A percentile compares a stretch with the other conserved stretches of the same genome.
Evolutionary conservation across 2,797 vertebrate genomes (phyloP).

Genomic region (Chelonia mydas): DNA sequence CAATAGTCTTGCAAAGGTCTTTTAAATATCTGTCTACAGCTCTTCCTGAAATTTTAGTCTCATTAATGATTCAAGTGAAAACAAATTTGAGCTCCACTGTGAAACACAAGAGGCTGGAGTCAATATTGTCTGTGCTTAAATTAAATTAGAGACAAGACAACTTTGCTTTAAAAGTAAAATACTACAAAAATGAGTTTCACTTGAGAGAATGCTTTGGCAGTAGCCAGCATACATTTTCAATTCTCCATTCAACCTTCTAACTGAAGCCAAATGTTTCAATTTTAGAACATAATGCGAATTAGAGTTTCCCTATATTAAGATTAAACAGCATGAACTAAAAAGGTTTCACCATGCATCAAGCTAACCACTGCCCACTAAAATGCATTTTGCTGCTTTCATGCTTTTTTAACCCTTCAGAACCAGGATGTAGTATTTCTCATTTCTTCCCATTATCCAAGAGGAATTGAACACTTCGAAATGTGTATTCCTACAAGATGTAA

Average conservation of each 20-base stretch:
- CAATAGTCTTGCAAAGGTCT: neutral
- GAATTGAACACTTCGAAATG: slow-evolving; percentile 26
- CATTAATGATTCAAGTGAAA: neutral
- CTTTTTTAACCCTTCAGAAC: slow-evolving; percentile 88
- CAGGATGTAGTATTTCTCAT: slow-evolving; percentile 55
- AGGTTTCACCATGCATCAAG: slow-evolving; percentile 84
- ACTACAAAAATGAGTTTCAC: neutral
- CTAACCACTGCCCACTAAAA: slow-evolving; percentile 81
- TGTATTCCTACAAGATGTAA: slow-evolving; percentile 28
- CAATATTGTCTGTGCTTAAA: neutral
- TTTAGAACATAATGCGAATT: slow-evolving; percentile 44
- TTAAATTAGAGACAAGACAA: neutral
- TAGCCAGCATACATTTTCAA: neutral
- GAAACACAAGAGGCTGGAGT: neutral
- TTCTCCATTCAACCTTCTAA: slow-evolving; percentile 32
- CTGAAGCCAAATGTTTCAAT: slow-evolving; percentile 2
- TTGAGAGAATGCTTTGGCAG: slow-evolving; percentile 48
- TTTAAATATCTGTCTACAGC: neutral
- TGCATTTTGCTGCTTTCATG: slow-evolving; percentile 84
- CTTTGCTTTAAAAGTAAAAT: slow-evolving; percentile 30
- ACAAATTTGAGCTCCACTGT: neutral
- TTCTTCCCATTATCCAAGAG: slow-evolving; percentile 35
- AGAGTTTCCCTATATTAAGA: slow-evolving; percentile 53
- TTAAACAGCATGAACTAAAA: slow-evolving; percentile 79
- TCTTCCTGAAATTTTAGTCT: slow-evolving; percentile 1